phyloP scores from a whole-genome alignment of 2,797 vertebrate species.

The Vespertilio murinus region DNA sequence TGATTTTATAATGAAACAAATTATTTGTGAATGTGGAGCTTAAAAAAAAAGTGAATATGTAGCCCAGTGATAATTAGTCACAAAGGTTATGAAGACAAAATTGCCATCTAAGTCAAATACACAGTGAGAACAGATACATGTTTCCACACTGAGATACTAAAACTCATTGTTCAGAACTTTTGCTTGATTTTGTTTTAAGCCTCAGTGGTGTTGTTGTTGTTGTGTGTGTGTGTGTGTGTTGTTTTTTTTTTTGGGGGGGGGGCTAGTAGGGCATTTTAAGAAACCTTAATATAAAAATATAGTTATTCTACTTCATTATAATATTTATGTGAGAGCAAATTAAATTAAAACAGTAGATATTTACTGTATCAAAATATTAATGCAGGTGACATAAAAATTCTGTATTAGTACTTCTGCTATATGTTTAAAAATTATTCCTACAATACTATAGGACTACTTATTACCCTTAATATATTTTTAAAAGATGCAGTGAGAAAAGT shows the following conservation, averaged over 20 bases:
- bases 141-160: background rate
- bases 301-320: conserved; percentile 27
- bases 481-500: conserved; percentile 50
- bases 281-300: background rate
- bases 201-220: background rate
- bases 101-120: background rate
- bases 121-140: background rate
- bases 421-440: conserved; percentile 43
- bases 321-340: background rate
- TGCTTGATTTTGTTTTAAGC: conserved; percentile 1
- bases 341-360: conserved; percentile 33
- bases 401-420: background rate
- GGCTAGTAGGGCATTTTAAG: background rate
- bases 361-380: conserved; percentile 42
- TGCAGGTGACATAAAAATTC: background rate
- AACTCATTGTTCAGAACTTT: conserved; percentile 29
- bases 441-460: conserved; percentile 19
- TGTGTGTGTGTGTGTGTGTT: too few relatives aligned
- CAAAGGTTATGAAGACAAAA: background rate
- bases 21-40: background rate
- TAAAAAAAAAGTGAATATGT: background rate
- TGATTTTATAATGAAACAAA: conserved; percentile 21
- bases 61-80: background rate
- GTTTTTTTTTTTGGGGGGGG: background rate
- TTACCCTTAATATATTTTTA: conserved; percentile 13